phyloP scores from a whole-genome alignment of 30 jellyfish, hydroid and myxozoan genomes.

The Aurelia aurita region DNA sequence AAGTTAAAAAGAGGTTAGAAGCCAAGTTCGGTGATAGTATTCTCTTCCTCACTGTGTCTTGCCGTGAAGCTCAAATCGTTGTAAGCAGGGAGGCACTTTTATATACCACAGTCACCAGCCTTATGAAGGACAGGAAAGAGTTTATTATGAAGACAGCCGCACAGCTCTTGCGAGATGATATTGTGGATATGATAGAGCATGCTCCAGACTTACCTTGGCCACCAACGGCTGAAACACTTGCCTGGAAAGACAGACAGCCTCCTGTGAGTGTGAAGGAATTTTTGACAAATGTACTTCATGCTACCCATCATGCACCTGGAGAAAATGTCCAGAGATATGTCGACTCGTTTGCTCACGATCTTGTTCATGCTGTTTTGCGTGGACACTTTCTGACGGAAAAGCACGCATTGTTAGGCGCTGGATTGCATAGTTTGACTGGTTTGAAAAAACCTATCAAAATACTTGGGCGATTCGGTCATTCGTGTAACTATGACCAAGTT shows the following conservation, averaged over 20 bases:
- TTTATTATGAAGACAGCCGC: conserved; percentile 2
- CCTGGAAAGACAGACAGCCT: not conserved
- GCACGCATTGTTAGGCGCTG: too few relatives aligned
- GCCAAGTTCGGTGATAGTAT: conserved; percentile 19
- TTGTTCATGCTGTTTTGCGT: not conserved
- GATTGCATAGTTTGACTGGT: too few relatives aligned
- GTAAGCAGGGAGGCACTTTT: conserved; percentile 15
- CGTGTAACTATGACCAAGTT: too few relatives aligned
- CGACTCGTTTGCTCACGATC: not conserved
- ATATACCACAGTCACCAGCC: conserved; percentile 15
- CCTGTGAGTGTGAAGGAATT: not conserved
- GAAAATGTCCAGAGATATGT: not conserved
- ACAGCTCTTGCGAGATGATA: not conserved
- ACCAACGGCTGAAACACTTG: not conserved
- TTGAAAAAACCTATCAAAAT: too few relatives aligned
- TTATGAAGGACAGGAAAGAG: not conserved
- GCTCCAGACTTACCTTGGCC: not conserved
- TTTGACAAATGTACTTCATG: not conserved
- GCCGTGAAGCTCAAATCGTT: too few relatives aligned
- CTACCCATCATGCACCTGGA: not conserved
- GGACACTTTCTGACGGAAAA: too few relatives aligned
- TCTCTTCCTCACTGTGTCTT: conserved; percentile 24
- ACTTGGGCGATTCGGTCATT: too few relatives aligned
- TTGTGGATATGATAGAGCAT: not conserved
- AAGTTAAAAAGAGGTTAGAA: conserved; percentile 34